Conservation (phyloP, 2,797 vertebrate species). For the Rhynchotus rufescens region DNA sequence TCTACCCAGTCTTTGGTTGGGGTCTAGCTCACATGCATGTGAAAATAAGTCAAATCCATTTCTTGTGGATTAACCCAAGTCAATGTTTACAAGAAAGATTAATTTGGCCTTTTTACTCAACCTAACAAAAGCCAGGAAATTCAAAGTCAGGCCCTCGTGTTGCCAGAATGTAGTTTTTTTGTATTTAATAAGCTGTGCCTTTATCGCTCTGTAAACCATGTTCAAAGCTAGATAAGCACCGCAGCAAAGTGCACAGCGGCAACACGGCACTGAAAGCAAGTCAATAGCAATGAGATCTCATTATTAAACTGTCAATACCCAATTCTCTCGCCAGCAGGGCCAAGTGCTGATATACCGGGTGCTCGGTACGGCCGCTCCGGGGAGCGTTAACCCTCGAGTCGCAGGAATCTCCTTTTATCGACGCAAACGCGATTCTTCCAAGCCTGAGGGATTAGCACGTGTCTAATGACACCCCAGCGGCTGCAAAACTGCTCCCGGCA, state of each 20-base stretch:
- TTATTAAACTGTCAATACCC: constrained; percentile 81
- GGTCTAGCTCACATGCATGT: not conserved
- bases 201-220: not conserved
- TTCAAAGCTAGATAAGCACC: constrained; percentile 34
- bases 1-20: not conserved
- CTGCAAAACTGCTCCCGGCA: not conserved
- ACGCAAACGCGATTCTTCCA: not conserved
- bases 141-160: not conserved
- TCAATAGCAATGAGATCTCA: constrained; percentile 78
- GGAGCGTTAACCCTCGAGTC: constrained; percentile 25
- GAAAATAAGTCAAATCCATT: not conserved
- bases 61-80: not conserved
- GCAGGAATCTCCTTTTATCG: not conserved
- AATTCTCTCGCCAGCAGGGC: constrained; percentile 33
- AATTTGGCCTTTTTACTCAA: constrained; percentile 17
- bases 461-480: not conserved
- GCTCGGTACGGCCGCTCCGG: not conserved
- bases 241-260: not conserved
- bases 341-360: constrained; percentile 12
- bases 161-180: not conserved
- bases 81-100: constrained; percentile 32
- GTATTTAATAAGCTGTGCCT: constrained; percentile 26
- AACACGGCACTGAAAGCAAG: not conserved
- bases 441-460: not conserved
- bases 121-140: constrained; percentile 63